A percentile compares a stretch with the other conserved stretches of the same genome.
phyloP scores from a whole-genome alignment of 2,113 vertebrate genomes.

The Pavo muticus region DNA sequence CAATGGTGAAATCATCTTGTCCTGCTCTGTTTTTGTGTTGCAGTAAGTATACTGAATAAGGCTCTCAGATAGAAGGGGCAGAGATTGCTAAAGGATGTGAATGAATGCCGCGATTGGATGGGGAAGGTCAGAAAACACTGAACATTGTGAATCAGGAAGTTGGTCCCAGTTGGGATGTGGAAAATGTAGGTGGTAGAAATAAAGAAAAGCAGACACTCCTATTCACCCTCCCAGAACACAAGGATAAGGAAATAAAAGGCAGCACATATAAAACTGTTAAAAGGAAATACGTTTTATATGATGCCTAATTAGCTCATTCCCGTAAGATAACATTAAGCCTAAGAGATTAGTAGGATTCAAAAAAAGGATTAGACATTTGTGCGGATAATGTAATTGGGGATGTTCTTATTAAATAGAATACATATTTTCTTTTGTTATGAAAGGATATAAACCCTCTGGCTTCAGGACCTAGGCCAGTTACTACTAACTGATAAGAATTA shows the following conservation, averaged over 20 bases:
- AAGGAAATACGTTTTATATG: constrained; percentile 29
- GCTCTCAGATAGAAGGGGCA: background rate
- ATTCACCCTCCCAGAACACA: background rate
- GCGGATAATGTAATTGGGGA: constrained; percentile 58
- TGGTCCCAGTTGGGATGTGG: background rate
- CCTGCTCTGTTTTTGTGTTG: background rate
- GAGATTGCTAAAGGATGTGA: fast-evolving
- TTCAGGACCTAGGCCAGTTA: constrained; percentile 19
- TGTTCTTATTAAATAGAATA: constrained; percentile 56
- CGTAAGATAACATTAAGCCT: constrained; percentile 52
- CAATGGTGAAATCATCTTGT: background rate
- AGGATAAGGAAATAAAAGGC: constrained; percentile 30
- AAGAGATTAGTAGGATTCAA: constrained; percentile 68
- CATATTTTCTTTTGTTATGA: constrained; percentile 53
- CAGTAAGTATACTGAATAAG: background rate
- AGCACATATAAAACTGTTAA: constrained; percentile 11
- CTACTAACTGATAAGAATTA: constrained; percentile 43
- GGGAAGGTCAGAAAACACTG: background rate
- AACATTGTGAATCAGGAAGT: background rate
- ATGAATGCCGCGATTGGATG: background rate
- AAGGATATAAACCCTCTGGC: constrained; percentile 28
- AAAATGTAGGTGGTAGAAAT: background rate
- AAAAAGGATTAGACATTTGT: constrained; percentile 69
- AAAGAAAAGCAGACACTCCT: background rate
- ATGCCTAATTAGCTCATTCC: constrained; percentile 62